These are phyloP conservation scores for Stichopus chloronotus DNA, from an alignment of 35 echinoderm and acorn worm species.

Conservation along the genomic window DNA sequence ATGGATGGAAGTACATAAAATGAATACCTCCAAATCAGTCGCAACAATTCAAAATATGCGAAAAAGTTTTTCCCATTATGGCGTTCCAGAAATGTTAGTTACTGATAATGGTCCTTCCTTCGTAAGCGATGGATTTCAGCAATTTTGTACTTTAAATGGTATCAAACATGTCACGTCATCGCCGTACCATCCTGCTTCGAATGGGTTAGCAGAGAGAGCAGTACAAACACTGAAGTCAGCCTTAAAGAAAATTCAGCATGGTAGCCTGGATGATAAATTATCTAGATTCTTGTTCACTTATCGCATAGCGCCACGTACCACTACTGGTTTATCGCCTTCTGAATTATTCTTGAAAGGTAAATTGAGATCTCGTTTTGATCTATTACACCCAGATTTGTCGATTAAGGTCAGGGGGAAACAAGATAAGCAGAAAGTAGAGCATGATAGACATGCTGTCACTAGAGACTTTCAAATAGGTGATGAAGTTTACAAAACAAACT, in stretches of 20 bases:
- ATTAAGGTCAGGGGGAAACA: constrained; percentile 20
- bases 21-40: constrained; percentile 40
- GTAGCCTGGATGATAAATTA: background rate
- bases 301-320: constrained; percentile 19
- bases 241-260: background rate
- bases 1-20: constrained; percentile 76
- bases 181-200: too few relatives aligned
- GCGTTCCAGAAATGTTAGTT: constrained; percentile 35
- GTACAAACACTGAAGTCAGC: background rate
- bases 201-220: background rate
- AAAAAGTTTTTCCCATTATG: constrained; percentile 36
- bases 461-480: background rate
- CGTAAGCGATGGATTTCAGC: constrained; percentile 53
- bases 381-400: constrained; percentile 1
- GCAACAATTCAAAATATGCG: background rate
- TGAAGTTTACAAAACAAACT: constrained; percentile 43
- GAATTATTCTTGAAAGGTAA: constrained; percentile 22
- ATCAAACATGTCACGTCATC: too few relatives aligned
- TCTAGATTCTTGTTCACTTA: constrained; percentile 20
- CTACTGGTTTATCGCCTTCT: constrained; percentile 7
- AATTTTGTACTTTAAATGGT: constrained; percentile 47
- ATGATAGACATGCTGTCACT: constrained; percentile 19
- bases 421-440: background rate
- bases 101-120: constrained; percentile 46
- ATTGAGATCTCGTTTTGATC: constrained; percentile 30